Evolutionary conservation across 1,140 invertebrate genomes (phyloP).

Genomic region (Vanessa atalanta): DNA sequence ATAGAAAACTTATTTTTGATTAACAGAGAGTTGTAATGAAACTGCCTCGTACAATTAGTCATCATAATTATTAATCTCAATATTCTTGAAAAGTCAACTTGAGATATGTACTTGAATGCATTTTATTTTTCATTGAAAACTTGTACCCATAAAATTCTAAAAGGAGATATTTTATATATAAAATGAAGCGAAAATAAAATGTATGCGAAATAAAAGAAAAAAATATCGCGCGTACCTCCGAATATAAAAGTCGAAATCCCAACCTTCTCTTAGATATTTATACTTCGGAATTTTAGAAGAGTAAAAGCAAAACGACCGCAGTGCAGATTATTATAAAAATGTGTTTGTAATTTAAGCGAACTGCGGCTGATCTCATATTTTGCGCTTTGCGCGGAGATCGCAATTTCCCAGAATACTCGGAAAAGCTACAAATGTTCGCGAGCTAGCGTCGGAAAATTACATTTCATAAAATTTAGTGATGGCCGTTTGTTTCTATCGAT

Average conservation of each 20-base stretch:
- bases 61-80: no score
- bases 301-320: conserved; percentile 48
- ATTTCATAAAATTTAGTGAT: conserved; percentile 78
- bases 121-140: neutral
- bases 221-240: neutral
- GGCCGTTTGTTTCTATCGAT: conserved; percentile 44
- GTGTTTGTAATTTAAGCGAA: conserved; percentile 74
- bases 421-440: conserved; percentile 79
- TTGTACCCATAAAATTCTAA: neutral
- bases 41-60: no score
- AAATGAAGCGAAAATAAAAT: neutral
- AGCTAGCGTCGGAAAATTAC: conserved; percentile 77
- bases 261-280: conserved; percentile 33
- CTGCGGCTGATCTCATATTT: conserved; percentile 73
- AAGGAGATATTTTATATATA: conserved; percentile 7
- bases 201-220: neutral
- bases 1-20: no score
- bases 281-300: conserved; percentile 29
- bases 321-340: conserved; percentile 74
- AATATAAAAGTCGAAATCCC: conserved; percentile 5
- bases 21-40: no score
- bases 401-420: conserved; percentile 78
- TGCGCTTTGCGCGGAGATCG: conserved; percentile 62
- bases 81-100: neutral
- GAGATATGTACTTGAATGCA: neutral